Percentiles rank a stretch among this genome's conserved stretches.
Evolutionary conservation across 2,888 invertebrate species (phyloP).

Genomic region (Eueremaeus valkanovi): DNA sequence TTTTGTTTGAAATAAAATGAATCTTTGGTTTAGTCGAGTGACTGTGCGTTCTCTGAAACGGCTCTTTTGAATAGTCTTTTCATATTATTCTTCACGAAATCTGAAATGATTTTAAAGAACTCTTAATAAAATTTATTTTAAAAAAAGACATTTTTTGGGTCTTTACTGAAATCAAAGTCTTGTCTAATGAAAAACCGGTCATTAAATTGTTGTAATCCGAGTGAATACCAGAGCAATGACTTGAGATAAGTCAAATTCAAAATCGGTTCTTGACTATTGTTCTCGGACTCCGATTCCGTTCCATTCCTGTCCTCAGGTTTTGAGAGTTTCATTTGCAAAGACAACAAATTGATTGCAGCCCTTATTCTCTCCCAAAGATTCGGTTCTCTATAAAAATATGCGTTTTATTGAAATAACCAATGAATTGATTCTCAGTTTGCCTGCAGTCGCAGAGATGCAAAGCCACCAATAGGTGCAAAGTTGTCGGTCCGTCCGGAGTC

Average conservation of each 20-base stretch:
- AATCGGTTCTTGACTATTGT: no score
- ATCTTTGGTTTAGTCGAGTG: background rate
- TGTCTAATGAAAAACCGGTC: background rate
- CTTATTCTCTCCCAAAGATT: slow-evolving; percentile 36
- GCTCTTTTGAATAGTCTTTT: slow-evolving; percentile 23
- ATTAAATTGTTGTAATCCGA: slow-evolving; percentile 39
- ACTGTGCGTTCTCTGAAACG: slow-evolving; percentile 31
- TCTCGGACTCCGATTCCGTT: background rate
- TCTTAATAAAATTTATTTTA: background rate
- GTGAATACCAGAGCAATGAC: slow-evolving; percentile 37
- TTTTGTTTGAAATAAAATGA: background rate
- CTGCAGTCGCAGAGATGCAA: slow-evolving; percentile 39
- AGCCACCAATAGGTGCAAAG: slow-evolving; percentile 29
- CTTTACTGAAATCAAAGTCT: slow-evolving; percentile 27
- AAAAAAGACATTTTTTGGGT: background rate
- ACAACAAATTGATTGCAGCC: slow-evolving; percentile 7
- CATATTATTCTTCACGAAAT: slow-evolving; percentile 25
- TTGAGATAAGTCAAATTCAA: slow-evolving; percentile 21
- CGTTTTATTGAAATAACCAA: background rate
- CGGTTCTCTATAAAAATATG: slow-evolving; percentile 19
- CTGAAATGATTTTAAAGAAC: background rate
- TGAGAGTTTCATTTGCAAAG: background rate
- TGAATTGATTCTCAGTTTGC: background rate
- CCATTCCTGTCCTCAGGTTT: background rate
- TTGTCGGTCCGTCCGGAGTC: slow-evolving; percentile 17